Conservation (phyloP, 2,797 vertebrate genomes). For the Platyrinchus mystaceus region DNA sequence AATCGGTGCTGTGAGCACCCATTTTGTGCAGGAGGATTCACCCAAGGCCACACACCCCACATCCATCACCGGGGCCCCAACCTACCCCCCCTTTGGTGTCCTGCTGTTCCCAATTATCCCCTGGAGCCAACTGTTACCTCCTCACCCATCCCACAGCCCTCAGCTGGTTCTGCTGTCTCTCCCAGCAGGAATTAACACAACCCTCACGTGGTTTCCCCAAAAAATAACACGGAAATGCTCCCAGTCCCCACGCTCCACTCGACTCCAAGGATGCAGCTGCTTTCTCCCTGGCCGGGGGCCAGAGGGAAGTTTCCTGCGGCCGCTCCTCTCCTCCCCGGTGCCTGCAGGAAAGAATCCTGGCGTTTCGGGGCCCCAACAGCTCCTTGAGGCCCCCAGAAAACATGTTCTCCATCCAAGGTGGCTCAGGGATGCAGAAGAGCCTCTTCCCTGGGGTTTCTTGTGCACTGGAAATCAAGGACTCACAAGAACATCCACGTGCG, state of each 20-base stretch:
- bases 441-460: not conserved
- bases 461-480: not conserved
- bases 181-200: conserved; percentile 45
- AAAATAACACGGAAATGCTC: conserved; percentile 24
- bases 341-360: not conserved
- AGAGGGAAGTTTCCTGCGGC: conserved; percentile 19
- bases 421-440: not conserved
- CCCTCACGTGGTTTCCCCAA: conserved; percentile 14
- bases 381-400: not conserved
- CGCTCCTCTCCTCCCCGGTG: not conserved
- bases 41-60: not conserved
- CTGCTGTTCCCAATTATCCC: not conserved
- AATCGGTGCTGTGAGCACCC: not conserved
- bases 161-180: not conserved
- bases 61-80: not conserved
- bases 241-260: conserved; percentile 15
- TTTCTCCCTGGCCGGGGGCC: not conserved
- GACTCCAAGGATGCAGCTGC: conserved; percentile 59
- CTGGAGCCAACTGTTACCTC: not conserved
- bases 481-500: accelerated
- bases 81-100: not conserved
- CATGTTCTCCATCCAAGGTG: accelerated
- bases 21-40: not conserved
- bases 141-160: not conserved
- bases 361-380: accelerated